phyloP scores from a whole-genome alignment of 2,113 vertebrate genomes.

The Saimiri boliviensis region DNA sequence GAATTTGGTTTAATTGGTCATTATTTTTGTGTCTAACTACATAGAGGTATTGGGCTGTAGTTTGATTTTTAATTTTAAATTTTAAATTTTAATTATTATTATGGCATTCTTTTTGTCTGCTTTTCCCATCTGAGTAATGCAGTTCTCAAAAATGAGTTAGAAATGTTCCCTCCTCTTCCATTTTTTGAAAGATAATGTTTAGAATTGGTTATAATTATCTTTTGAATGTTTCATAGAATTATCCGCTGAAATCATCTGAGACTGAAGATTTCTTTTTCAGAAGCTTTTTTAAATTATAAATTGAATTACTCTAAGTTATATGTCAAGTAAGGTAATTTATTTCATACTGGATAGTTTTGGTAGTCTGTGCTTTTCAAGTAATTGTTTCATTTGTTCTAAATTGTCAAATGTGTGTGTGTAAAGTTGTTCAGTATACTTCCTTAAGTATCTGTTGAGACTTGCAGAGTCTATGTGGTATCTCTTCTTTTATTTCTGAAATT shows the following conservation, averaged over 20 bases:
- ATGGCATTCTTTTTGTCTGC: background rate
- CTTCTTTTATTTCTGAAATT: background rate
- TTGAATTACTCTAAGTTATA: background rate
- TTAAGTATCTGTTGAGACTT: background rate
- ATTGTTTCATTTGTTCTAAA: background rate
- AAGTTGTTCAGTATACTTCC: background rate
- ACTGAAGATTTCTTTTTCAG: background rate
- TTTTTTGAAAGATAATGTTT: background rate
- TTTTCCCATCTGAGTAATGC: background rate
- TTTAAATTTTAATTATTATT: background rate
- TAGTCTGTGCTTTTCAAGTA: background rate
- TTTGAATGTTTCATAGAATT: background rate
- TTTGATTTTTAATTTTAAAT: background rate
- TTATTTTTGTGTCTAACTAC: background rate
- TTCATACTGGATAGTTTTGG: background rate
- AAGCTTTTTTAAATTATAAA: background rate
- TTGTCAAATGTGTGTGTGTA: background rate
- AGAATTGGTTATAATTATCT: background rate
- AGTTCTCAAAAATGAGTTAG: background rate
- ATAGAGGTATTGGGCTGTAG: background rate
- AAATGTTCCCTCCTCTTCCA: background rate
- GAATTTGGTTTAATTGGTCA: background rate
- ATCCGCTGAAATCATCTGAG: background rate
- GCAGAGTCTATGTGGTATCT: background rate
- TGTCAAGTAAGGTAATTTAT: background rate